These are phyloP conservation scores for Mobula birostris DNA, from an alignment of 2,113 vertebrate species.

Conservation along the genomic window DNA sequence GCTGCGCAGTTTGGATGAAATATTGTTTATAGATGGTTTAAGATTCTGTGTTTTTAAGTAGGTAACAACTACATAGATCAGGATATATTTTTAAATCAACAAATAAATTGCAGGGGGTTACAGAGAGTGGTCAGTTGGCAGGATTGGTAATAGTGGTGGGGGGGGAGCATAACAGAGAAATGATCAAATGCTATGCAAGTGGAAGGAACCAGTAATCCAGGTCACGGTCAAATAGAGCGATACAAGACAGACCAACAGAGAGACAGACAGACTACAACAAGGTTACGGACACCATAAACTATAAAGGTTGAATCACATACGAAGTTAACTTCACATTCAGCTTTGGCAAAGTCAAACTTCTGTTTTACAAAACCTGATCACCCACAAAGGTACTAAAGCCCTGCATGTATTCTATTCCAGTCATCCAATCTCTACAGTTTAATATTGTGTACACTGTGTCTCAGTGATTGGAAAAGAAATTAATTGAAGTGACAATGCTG, in stretches of 20 bases:
- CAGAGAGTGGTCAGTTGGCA: too few relatives aligned
- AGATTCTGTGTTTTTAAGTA: neutral
- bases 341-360: neutral
- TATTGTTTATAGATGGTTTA: neutral
- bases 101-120: neutral
- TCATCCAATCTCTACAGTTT: neutral
- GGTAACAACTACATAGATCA: neutral
- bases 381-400: neutral
- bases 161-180: too few relatives aligned
- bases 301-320: too few relatives aligned
- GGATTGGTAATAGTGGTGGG: too few relatives aligned
- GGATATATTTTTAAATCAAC: neutral
- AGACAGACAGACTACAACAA: too few relatives aligned
- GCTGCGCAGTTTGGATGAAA: neutral
- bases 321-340: too few relatives aligned
- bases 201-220: neutral
- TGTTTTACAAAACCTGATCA: neutral
- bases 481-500: neutral
- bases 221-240: neutral
- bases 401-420: neutral
- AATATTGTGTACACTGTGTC: slow-evolving; percentile 8
- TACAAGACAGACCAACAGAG: too few relatives aligned
- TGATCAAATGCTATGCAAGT: neutral
- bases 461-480: neutral
- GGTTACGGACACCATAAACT: too few relatives aligned